Evolutionary conservation across 1,140 invertebrate genomes (phyloP), one percentile per base, ranked within the genome.

Genomic region (Bombus balteatus): DNA sequence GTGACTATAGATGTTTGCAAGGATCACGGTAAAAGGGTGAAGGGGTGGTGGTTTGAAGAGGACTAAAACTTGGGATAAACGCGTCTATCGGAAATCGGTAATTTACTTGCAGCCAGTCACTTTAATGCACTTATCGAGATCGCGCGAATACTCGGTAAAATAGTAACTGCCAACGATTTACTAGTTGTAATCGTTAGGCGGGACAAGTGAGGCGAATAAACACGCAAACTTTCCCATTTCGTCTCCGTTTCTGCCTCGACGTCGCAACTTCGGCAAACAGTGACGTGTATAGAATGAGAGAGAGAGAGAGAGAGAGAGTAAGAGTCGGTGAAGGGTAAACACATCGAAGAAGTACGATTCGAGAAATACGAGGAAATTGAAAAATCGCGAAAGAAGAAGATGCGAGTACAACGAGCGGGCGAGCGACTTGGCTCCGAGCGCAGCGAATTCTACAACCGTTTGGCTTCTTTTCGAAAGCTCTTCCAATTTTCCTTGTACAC

Each of bases 401-500:
- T 25, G 37, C 39, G 71, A 34, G 39, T 2, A 18, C 37, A 12
- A 10, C 15, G 37, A 66, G 34, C 57, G 32, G 37, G n/a, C 39
- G 8, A 18, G 9, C 18, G 73, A 15, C 65, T 34, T 22, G 68
- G 57, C 34, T 75, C 76, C 57, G 66, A 34, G 43, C 73, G 87
- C 34, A 78, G 37, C 65, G 77, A 59, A 88, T 84, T 89, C 75
- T 59, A 57, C 78, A 15, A 62, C 59, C 70, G 77, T 57, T 89
- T 73, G 43, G 72, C 47, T 74, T 78, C 81, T 81, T 15, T 57
- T 82, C 65, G 43, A 62, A 87, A 81, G 57, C 62, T 89, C 76
- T 70, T 89, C 72, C 85, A 77, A 77, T 84, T 73, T 71, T 85
- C 74, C 62, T 53, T 57, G 57, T 85, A 81, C 78, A 43, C 80